These are phyloP conservation scores for Taphrorychus bicolor DNA, from an alignment of 2,888 invertebrate species.

Conservation along the genomic window DNA sequence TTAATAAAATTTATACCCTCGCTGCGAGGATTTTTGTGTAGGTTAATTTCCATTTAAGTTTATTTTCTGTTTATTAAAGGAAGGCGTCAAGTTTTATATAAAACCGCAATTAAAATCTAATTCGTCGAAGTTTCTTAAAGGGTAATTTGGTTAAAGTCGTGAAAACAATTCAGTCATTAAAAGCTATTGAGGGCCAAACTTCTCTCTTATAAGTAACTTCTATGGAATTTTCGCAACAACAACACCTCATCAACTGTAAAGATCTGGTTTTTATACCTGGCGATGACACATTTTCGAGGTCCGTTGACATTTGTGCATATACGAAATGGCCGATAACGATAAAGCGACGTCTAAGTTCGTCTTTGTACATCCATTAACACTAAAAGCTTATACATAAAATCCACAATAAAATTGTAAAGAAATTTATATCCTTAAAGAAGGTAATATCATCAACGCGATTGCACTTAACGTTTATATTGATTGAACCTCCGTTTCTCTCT, in stretches of 20 bases:
- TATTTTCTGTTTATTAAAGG: neutral
- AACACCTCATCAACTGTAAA: constrained; percentile 5
- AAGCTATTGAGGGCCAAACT: neutral
- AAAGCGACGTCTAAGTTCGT: constrained; percentile 15
- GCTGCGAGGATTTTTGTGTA: neutral
- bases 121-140: neutral
- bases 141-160: neutral
- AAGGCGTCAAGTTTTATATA: neutral
- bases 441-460: constrained; percentile 11
- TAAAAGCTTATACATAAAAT: constrained; percentile 34
- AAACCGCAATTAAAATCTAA: neutral
- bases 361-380: constrained; percentile 26
- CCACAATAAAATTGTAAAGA: constrained; percentile 19
- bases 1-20: constrained; percentile 1
- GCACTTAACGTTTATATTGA: constrained; percentile 16
- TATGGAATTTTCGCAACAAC: neutral
- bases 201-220: neutral
- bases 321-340: constrained; percentile 15
- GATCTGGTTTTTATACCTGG: neutral
- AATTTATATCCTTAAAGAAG: constrained; percentile 19
- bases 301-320: constrained; percentile 10
- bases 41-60: neutral
- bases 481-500: constrained; percentile 13
- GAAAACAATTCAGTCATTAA: neutral
- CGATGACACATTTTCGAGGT: neutral